Evolutionary conservation across 1,140 invertebrate genomes (phyloP), one percentile per base, ranked within the genome.

Genomic region (Pogonomyrmex barbatus): DNA sequence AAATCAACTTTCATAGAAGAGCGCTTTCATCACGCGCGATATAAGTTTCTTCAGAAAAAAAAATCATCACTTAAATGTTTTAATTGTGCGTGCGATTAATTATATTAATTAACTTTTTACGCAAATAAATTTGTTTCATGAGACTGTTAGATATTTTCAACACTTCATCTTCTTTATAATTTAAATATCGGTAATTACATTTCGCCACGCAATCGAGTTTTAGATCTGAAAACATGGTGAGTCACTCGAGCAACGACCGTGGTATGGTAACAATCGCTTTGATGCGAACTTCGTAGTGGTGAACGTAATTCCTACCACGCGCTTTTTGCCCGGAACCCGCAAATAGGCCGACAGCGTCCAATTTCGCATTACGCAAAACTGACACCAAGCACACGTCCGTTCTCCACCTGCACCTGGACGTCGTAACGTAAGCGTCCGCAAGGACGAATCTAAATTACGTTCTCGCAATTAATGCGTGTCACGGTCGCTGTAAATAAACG

Each of bases 361-460:
- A 85, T 78, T 85, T 78, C 73, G 62, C n/a, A 47, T 85, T 85
- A 65, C 83, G 83, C 73, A 85, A 85, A 47, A 47, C 60, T 42
- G 60, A 75, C 73, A 77, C 73, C 60, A 36, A 52, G 50, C 39
- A 65, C 73, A 73, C 54, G 68, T 84, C 76, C 70, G 71, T 76
- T 76, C 54, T 82, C 79, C 56, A 76, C 42, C 42, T 62, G 33
- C 81, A 76, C 56, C 81, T 83, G 79, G 30, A 83, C 30, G 50
- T 39, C 56, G 79, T 73, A 73, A 82, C 6, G 54, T 39, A 30
- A 62, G 33, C 68, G 58, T 5, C 42, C 70, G 56, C 81, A 84
- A 84, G 81, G 70, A 54, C 81, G 47, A 84, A 76, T 84, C 81
- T 76, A 81, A 70, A 81, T 81, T 81, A 70, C 54, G 17, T 45